Base-by-base conservation (phyloP, 2,888 invertebrate species). In the Athrips mouffetella region DNA sequence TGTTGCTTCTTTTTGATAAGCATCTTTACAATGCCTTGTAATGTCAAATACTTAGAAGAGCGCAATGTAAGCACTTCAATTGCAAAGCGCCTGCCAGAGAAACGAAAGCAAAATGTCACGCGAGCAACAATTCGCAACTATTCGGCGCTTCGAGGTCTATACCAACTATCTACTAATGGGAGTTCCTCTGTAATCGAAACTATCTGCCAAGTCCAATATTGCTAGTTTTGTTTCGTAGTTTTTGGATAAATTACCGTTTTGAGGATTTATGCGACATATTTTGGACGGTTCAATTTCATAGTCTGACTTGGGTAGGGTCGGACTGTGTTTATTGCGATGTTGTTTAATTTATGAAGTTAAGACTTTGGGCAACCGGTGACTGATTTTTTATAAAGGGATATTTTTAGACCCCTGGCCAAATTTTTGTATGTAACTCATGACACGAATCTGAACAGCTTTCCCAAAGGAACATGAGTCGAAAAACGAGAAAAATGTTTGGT, bases 121-220 rank as follows among this genome's bases (percentile, higher is more conserved):
- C 45, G 21, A 20, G 30, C 18, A 60, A 60, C 60, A 56, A 60
- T 60, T 45, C 49, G 11, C 4, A 59, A 61, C 58, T 54, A 49
- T 49, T 37, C 20, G 37, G 21, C 37, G 37, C 37, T 37, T 21
- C 21, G 49, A 50, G 20, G 45, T 48, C 11, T 21, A 44, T 31
- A 15, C 44, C 30, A 59, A 58, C 54, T 58, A 59, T 62, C 54
- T 59, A 40, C 54, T 51, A 53, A 59, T 55, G 47, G 49, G 50
- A 47, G 37, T 44, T 53, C 45, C 45, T 11, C 48, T 54, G 51
- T 52, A 55, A 58, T 57, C 45, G 48, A 42, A 62, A 63, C 60
- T 59, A 62, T 55, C 37, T 25, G 7, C 39, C 39, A 44, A 57
- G 53, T 55, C 53, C 55, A 58, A 60, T 59, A 56, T 54, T 45